Evolutionary conservation across 2,113 vertebrate species (phyloP), one percentile per base, ranked within the genome.

Genomic region (Lamprotornis superbus): DNA sequence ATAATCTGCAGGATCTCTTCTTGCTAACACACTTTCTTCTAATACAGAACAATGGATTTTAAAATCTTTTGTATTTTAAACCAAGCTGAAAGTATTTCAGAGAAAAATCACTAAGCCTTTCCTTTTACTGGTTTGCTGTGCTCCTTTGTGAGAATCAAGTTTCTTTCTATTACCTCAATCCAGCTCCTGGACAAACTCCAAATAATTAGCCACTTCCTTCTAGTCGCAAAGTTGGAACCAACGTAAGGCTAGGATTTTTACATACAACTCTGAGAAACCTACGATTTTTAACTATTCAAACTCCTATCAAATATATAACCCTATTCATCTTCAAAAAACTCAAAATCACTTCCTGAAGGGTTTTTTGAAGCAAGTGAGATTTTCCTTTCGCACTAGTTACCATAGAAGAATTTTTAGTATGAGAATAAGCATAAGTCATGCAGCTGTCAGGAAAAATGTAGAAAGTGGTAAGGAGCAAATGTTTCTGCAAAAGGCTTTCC

Each of bases 61-160:
- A 60, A 65, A 59, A 90, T 53, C 55, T 81, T 73, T 73, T 50
- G 28, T 67, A 90, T 93, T 93, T 94, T 86, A 90, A 88, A 92
- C 16, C 6, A 68, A 83, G 50, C 31, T 46, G 28, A 73, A 92
- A 80, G 55, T 17, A 74, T 83, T 95, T 93, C 39, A 86, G 71
- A 89, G 30, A 64, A 63, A 94, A 93, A 90, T 55, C 3, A 5
- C 42, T 59, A 78, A 83, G 64, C 31, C 23, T n/a, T 71, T 93
- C 42, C 50, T 83, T 88, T 77, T 37, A 92, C 24, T 44, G 23
- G 60, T 81, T 57, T 83, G 80, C 63, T 78, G 39, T 50, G 56
- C 42, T 74, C 80, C 42, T 87, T 73, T 22, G 52, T 22, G 28
- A 90, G 33, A 78, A 93, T 64, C 65, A 82, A 78, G 65, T 85